Evolutionary conservation across 2,113 vertebrate genomes (phyloP), one percentile per base, ranked within the genome.

Genomic region (Heteronetta atricapilla): DNA sequence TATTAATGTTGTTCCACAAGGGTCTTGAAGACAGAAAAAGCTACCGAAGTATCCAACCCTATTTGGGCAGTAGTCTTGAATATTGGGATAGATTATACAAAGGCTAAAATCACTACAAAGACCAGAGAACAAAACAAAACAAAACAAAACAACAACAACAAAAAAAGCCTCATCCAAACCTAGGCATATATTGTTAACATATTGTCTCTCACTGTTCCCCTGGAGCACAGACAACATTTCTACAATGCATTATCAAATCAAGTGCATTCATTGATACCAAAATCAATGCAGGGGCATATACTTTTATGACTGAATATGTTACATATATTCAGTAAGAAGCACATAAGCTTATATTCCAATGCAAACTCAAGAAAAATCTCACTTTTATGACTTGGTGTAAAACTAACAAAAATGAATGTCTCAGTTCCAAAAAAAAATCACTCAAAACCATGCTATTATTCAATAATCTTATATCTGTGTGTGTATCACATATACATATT

Each of bases 41-140:
- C 16, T 60, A 17, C 5, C 59, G 42, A 18, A 87, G 11, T 50
- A 62, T 36, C 23, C 31, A 58, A 75, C 53, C 3, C 2, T 70
- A 15, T 59, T 93, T 79, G 53, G 50, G 16, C 13, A 77, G 19
- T n/a, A n/a, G 11, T 48, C 16, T 73, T 76, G 14, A 6, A 79
- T 64, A 46, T 19, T 52, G 6, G 21, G 13, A 70, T 1, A 11
- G 8, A 34, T 2, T 2, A 33, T 10, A 34, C 8, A 46, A 2
- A 48, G 17, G 25, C 50, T 12, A 68, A 81, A 29, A 25, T 0
- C 23, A 58, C 7, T 21, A 52, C 4, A 67, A 55, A 86, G 13
- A 67, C 5, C 14, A 74, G 19, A 81, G 73, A 77, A 22, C 8
- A 59, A 59, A 46, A 62, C 38, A 38, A 38, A 38, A 38, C 38